phyloP scores from a whole-genome alignment of 2,888 invertebrate genomes.

The Acleris emargana region DNA sequence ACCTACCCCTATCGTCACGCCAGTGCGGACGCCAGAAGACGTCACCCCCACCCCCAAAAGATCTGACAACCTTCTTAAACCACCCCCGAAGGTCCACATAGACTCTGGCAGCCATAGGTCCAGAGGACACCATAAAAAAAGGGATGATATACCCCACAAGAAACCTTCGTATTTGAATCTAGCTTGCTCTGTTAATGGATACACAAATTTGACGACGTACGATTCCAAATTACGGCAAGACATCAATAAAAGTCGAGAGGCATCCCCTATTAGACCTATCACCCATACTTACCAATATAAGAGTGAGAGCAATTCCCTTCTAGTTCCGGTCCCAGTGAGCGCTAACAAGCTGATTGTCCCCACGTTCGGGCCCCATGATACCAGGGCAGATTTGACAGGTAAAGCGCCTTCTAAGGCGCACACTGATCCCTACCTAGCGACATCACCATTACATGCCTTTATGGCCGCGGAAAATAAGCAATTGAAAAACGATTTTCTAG shows the following conservation, averaged over 20 bases:
- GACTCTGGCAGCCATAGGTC: slow-evolving; percentile 71
- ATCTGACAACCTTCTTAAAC: slow-evolving; percentile 70
- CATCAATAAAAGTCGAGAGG: slow-evolving; percentile 88
- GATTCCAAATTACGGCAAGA: slow-evolving; percentile 91
- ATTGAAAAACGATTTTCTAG: slow-evolving; percentile 78
- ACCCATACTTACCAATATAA: slow-evolving; percentile 76
- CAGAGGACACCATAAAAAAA: slow-evolving; percentile 67
- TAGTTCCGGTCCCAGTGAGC: slow-evolving; percentile 77
- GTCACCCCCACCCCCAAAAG: slow-evolving; percentile 60
- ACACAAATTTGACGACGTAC: slow-evolving; percentile 93
- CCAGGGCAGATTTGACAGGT: slow-evolving; percentile 72
- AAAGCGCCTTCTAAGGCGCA: slow-evolving; percentile 82
- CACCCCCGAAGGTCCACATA: slow-evolving; percentile 70
- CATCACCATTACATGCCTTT: slow-evolving; percentile 71
- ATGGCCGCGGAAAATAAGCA: slow-evolving; percentile 80
- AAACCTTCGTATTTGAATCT: slow-evolving; percentile 95
- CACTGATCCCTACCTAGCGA: slow-evolving; percentile 72
- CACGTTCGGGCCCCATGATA: slow-evolving; percentile 79
- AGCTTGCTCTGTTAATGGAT: slow-evolving; percentile 95
- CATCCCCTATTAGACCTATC: slow-evolving; percentile 87
- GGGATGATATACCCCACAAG: slow-evolving; percentile 80
- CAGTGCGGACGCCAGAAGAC: slow-evolving; percentile 60
- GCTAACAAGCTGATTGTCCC: slow-evolving; percentile 83
- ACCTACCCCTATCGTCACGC: slow-evolving; percentile 61
- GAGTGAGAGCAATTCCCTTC: slow-evolving; percentile 70